Conservation (phyloP, 2,888 invertebrate genomes). For the Himalopsyche kuldschensis region DNA sequence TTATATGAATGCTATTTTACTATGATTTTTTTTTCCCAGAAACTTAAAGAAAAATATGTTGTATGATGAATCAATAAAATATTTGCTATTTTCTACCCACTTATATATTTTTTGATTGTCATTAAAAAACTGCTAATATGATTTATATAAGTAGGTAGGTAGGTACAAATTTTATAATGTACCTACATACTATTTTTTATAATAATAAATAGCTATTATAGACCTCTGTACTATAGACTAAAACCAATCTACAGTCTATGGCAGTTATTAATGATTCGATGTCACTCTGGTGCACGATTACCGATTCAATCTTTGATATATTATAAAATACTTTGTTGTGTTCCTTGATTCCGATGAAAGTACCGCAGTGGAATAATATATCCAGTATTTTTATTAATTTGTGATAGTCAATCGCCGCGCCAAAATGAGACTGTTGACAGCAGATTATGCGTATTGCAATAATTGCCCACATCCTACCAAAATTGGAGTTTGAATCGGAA, state of each 20-base stretch:
- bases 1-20: no score
- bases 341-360: background rate
- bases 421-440: background rate
- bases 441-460: background rate
- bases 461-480: background rate
- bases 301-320: background rate
- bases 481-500: background rate
- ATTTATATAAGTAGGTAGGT: no score
- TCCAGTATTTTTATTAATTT: background rate
- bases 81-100: no score
- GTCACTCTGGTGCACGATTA: background rate
- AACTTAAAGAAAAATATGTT: no score
- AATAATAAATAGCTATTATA: no score
- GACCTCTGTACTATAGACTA: no score
- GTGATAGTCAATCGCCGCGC: background rate
- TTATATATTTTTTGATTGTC: no score
- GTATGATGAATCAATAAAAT: no score
- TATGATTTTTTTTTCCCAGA: no score
- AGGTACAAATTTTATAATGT: no score
- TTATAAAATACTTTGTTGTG: background rate
- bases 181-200: no score
- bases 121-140: no score
- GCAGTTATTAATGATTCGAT: background rate
- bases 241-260: background rate
- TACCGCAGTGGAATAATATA: background rate